These are phyloP conservation scores for Tragelaphus strepsiceros DNA, from an alignment of 2,113 vertebrate genomes.

Conservation along the genomic window DNA sequence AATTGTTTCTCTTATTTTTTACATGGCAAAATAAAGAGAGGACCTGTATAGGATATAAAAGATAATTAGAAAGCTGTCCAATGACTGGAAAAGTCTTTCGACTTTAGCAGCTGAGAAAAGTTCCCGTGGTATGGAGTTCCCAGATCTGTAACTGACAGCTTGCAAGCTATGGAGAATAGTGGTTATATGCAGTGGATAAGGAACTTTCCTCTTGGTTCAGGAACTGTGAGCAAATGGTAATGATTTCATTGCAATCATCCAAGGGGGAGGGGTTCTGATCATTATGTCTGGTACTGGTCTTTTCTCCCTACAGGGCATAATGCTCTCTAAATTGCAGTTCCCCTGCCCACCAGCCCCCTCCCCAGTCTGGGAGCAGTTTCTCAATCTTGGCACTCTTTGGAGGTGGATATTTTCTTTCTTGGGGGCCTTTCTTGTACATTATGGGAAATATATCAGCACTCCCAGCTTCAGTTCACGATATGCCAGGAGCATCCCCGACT, in stretches of 20 bases:
- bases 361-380: neutral
- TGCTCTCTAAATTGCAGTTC: neutral
- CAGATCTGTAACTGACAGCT: neutral
- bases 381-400: neutral
- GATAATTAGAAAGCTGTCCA: neutral
- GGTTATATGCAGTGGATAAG: neutral
- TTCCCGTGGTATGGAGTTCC: neutral
- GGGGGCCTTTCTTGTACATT: neutral
- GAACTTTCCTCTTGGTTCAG: neutral
- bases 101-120: neutral
- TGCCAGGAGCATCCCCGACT: rapidly evolving
- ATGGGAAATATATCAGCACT: neutral
- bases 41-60: neutral
- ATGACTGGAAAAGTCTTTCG: neutral
- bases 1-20: conserved; percentile 1
- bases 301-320: neutral
- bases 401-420: neutral
- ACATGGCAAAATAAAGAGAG: neutral
- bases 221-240: neutral
- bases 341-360: too few relatives aligned
- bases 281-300: neutral
- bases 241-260: neutral
- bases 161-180: neutral
- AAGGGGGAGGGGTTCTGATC: neutral
- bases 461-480: neutral